Evolutionary conservation across 2,797 vertebrate genomes (phyloP).

Genomic region (Eospalax fontanierii): DNA sequence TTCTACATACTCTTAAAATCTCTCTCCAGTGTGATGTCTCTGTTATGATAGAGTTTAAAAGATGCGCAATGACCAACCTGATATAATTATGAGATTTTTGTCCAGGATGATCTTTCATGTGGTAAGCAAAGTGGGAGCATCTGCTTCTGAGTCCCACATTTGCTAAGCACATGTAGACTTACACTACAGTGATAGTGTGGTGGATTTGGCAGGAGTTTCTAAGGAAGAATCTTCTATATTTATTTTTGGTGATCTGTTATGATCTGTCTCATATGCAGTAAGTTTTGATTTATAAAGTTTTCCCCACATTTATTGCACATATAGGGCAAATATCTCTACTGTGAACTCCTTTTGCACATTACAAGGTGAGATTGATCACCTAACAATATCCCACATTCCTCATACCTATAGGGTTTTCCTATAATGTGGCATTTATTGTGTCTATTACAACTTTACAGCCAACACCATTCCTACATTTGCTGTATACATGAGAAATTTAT

Average conservation of each 20-base stretch:
- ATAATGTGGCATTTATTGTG: not conserved
- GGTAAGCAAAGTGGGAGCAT: not conserved
- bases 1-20: not conserved
- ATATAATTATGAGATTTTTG: not conserved
- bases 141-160: not conserved
- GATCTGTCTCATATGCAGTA: not conserved
- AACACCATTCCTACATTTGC: not conserved
- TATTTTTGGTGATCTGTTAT: not conserved
- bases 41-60: conserved; percentile 21
- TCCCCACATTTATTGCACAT: not conserved
- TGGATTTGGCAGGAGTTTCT: not conserved
- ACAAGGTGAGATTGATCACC: not conserved
- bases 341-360: not conserved
- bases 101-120: not conserved
- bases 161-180: not conserved
- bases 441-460: not conserved
- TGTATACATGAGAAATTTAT: not conserved
- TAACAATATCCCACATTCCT: not conserved
- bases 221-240: not conserved
- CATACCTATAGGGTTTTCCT: not conserved
- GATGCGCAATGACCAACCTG: not conserved
- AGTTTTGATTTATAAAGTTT: not conserved
- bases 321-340: not conserved
- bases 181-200: not conserved
- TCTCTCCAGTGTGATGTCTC: not conserved